Percentiles rank a stretch among this genome's conserved stretches.
Evolutionary conservation across 2,888 invertebrate genomes (phyloP).

Genomic region (Paralinhomoeus sp.): DNA sequence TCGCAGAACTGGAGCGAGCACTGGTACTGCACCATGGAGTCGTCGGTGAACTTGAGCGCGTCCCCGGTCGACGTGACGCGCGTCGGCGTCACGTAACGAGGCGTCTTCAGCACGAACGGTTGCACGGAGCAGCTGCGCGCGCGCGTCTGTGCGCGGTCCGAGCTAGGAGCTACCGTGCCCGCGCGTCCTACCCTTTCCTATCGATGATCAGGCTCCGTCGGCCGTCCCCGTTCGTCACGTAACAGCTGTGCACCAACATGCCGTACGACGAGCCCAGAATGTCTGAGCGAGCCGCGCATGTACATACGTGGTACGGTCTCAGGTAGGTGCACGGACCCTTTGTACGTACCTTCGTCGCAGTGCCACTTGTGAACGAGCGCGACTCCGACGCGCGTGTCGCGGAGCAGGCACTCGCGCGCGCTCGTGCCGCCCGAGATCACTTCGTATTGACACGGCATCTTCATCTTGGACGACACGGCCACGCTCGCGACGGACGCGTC

Average conservation of each 20-base stretch:
- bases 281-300: not conserved
- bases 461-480: constrained; percentile 3
- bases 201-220: constrained; percentile 1
- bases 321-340: no score
- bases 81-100: constrained; percentile 5
- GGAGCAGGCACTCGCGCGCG: constrained; percentile 2
- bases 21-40: constrained; percentile 6
- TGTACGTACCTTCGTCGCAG: constrained; percentile 4
- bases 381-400: constrained; percentile 3
- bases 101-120: constrained; percentile 6
- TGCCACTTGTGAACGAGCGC: constrained; percentile 2
- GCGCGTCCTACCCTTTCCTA: constrained; percentile 2
- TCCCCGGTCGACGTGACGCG: constrained; percentile 4
- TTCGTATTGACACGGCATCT: constrained; percentile 7
- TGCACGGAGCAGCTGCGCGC: constrained; percentile 10
- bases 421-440: not conserved
- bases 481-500: not conserved
- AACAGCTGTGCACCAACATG: constrained; percentile 6
- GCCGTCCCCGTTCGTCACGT: not conserved
- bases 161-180: not conserved
- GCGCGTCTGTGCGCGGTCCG: not conserved
- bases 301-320: no score
- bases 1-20: constrained; percentile 11
- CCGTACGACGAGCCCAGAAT: constrained; percentile 7
- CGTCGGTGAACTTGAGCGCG: constrained; percentile 8